Conservation (phyloP, 37 sponge, comb jelly and placozoan species). For the Agelas oroides region DNA sequence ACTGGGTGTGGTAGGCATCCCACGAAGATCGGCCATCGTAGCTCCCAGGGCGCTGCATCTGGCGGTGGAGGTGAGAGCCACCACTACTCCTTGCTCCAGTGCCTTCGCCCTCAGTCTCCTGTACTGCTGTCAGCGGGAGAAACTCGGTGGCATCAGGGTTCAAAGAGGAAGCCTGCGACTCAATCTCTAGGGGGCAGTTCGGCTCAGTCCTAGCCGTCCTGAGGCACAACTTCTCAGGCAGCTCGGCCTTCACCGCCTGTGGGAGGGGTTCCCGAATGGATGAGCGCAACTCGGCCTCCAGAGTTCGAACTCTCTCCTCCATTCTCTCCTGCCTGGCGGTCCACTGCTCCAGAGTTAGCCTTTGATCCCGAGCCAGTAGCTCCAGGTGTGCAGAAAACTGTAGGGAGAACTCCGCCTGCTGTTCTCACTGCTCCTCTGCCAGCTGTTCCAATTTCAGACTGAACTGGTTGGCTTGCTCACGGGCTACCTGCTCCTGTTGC, state of each 20-base stretch:
- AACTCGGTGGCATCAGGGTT: no score
- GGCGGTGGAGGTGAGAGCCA: background rate
- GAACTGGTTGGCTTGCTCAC: no score
- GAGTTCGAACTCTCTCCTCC: background rate
- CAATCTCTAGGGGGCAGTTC: no score
- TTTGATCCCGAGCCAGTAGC: background rate
- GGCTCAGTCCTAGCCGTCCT: no score
- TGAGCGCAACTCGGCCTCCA: background rate
- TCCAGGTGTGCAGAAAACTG: background rate
- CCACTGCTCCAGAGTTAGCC: background rate
- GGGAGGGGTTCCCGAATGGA: background rate
- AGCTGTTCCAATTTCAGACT: no score
- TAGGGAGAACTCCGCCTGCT: no score
- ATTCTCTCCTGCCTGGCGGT: background rate
- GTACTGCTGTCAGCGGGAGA: no score
- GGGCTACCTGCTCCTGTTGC: background rate
- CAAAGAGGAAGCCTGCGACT: no score
- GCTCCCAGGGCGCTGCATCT: constrained; percentile 5
- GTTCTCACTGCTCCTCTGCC: no score
- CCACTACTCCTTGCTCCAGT: background rate
- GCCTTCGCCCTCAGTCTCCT: background rate
- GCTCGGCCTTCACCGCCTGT: background rate
- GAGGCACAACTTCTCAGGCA: no score
- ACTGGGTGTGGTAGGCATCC: constrained; percentile 35
- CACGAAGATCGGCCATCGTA: constrained; percentile 22